Base-by-base conservation (phyloP, 2,113 vertebrate genomes). In the Anas platyrhynchos region DNA sequence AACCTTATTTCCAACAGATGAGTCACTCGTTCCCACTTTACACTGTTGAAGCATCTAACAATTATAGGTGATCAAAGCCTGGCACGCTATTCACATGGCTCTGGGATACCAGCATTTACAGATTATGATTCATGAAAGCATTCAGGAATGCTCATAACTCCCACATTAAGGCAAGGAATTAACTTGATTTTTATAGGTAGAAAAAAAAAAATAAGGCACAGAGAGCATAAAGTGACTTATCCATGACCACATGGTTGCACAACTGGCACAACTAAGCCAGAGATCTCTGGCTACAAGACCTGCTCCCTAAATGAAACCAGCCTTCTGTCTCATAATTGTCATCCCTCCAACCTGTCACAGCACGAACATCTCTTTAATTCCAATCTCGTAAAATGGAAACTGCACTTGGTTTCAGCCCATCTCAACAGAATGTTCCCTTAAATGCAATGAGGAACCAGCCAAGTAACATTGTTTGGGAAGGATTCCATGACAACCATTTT, bases 1-100 rank as follows among this genome's bases (percentile, higher is more conserved):
- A 84, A 61, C 46, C 48, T 52, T 46, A 68, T 48, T 84, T 86
- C 48, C 86, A 93, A 61, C 83, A 52, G 11, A 26, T 72, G 80
- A 96, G 56, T 96, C 73, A 91, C 44, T 90, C 72, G 76, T 38
- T 91, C 73, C 61, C 48, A 67, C 85, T 95, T 89, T 89, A 94
- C 36, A 81, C 14, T 2, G 54, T 0, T 88, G 68, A 88, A 86
- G 69, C 62, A 78, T 71, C 52, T 72, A 74, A 83, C 72, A 85
- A 83, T 77, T 71, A 5, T 3, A 93, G 72, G 83, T 83, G 79
- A 91, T 91, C 73, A 93, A 88, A 95, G 86, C 80, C 55, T 71
- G 91, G 56, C 61, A 91, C 79, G 73, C 65, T 83, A 63, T 26
- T 94, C 68, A 52, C 34, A 54, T 0, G 3, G 68, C 72, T 89